Conservation (phyloP, 2,888 invertebrate species). For the Linnaemya vulpina region DNA sequence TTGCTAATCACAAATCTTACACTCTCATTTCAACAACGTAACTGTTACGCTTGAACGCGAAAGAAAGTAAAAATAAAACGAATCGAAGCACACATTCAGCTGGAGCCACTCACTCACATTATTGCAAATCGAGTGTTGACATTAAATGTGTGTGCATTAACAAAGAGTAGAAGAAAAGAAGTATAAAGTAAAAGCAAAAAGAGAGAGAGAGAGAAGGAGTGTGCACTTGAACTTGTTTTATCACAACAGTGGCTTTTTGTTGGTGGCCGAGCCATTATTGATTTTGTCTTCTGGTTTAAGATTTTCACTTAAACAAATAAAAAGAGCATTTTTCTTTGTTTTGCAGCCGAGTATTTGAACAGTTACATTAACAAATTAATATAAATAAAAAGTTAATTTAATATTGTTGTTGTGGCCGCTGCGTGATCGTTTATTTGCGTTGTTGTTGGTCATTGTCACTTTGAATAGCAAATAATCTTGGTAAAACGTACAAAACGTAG, state of each 20-base stretch:
- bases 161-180: too few species aligned
- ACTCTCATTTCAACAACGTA: slow-evolving; percentile 26
- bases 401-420: slow-evolving; percentile 6
- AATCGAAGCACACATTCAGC: neutral
- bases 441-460: slow-evolving; percentile 72
- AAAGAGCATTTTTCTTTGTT: slow-evolving; percentile 2
- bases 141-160: too few species aligned
- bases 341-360: neutral
- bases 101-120: neutral
- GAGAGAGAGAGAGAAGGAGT: neutral
- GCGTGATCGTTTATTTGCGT: slow-evolving; percentile 40
- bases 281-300: slow-evolving; percentile 7
- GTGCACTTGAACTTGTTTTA: slow-evolving; percentile 74
- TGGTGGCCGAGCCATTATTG: slow-evolving; percentile 1
- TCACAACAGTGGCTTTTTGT: slow-evolving; percentile 7
- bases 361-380: neutral
- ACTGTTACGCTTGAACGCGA: slow-evolving; percentile 16
- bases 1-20: neutral
- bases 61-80: slow-evolving; percentile 52
- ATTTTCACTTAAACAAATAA: slow-evolving; percentile 67
- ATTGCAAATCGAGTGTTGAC: neutral
- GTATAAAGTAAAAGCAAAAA: too few species aligned
- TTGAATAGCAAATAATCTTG: slow-evolving; percentile 25
- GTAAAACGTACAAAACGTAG: slow-evolving; percentile 13
- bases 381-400: slow-evolving; percentile 14